Evolutionary conservation across 2,888 invertebrate species (phyloP).

Genomic region (Seira ritae): DNA sequence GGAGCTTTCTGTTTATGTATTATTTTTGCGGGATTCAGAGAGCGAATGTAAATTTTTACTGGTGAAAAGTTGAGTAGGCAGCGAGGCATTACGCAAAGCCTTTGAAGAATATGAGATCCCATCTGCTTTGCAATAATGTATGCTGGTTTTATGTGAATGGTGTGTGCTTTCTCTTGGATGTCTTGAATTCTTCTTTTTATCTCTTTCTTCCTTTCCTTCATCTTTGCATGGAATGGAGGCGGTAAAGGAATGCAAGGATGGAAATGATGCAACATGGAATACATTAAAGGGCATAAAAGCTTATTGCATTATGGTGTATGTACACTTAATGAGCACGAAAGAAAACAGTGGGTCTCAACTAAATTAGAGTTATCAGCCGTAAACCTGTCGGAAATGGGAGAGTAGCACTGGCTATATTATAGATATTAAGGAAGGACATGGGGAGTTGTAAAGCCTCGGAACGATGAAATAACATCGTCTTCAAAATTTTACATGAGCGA

Average conservation of each 20-base stretch:
- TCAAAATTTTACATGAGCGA: constrained; percentile 11
- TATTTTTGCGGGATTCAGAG: not conserved
- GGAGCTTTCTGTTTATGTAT: not conserved
- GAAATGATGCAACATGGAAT: constrained; percentile 57
- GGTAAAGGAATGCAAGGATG: constrained; percentile 25
- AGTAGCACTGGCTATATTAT: constrained; percentile 48
- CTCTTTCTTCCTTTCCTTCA: constrained; percentile 34
- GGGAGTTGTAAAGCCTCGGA: constrained; percentile 51
- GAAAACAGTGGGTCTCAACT: constrained; percentile 39
- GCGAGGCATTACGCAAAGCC: constrained; percentile 25
- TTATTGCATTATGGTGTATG: constrained; percentile 10
- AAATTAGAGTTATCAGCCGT: constrained; percentile 50
- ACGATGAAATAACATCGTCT: not conserved
- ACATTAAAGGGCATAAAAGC: constrained; percentile 48
- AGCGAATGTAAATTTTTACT: constrained; percentile 61
- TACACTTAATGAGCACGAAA: constrained; percentile 26
- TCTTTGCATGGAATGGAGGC: not conserved
- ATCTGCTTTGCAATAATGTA: constrained; percentile 52
- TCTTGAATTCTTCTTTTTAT: constrained; percentile 36
- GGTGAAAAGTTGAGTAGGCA: constrained; percentile 16
- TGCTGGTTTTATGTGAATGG: constrained; percentile 53
- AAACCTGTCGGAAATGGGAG: constrained; percentile 49
- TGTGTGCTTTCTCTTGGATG: constrained; percentile 34
- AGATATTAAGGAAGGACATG: constrained; percentile 60
- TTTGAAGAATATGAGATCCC: constrained; percentile 47